phyloP scores from a whole-genome alignment of 37 sponge, comb jelly and placozoan genomes.

The Lycopodina hypogea region DNA sequence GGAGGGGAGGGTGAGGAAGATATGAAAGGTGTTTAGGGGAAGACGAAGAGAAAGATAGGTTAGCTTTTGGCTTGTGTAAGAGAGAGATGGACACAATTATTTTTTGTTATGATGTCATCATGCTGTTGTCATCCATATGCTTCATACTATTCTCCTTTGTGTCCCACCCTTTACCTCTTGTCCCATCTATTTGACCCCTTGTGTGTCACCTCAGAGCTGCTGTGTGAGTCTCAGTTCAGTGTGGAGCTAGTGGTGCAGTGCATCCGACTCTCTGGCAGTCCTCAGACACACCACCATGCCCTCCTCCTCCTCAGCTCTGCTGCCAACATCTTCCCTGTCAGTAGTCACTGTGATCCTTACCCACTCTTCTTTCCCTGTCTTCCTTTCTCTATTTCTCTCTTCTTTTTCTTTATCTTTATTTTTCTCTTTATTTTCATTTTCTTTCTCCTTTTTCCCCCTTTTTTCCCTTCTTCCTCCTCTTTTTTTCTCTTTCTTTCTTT shows the following conservation, averaged over 20 bases:
- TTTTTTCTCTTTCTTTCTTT: not conserved
- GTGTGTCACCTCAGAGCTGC: conserved; percentile 9
- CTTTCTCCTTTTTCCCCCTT: too few relatives aligned
- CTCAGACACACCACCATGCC: conserved; percentile 82
- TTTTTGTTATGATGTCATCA: too few relatives aligned
- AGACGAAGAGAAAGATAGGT: too few relatives aligned
- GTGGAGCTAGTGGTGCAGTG: conserved; percentile 84
- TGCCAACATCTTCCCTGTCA: conserved; percentile 76
- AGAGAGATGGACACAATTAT: too few relatives aligned
- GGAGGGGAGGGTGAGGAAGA: too few relatives aligned
- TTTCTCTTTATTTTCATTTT: too few relatives aligned
- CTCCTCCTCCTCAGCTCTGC: conserved; percentile 62
- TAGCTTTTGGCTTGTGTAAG: too few relatives aligned
- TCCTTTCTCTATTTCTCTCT: not conserved
- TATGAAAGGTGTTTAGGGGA: too few relatives aligned
- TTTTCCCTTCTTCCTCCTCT: not conserved
- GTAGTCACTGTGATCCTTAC: conserved; percentile 4
- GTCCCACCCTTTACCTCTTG: too few relatives aligned
- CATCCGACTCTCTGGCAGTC: conserved; percentile 57
- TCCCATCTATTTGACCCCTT: not conserved
- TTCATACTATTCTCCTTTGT: too few relatives aligned
- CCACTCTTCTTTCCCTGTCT: not conserved
- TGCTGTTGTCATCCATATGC: too few relatives aligned
- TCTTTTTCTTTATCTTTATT: not conserved
- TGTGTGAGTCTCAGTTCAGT: conserved; percentile 75